Base-by-base conservation (phyloP, 2,797 vertebrate genomes). In the Crenichthys baileyi region DNA sequence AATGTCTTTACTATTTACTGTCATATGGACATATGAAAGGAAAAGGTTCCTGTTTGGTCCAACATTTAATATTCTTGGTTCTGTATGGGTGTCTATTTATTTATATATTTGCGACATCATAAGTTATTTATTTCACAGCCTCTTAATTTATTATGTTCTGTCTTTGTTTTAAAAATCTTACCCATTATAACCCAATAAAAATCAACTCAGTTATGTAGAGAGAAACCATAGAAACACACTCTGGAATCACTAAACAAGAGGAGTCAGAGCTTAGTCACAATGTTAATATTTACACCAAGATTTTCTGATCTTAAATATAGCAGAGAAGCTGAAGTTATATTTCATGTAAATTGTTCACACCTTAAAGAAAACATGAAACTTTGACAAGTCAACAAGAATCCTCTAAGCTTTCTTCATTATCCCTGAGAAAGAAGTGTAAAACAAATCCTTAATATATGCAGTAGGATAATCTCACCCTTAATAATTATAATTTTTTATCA, bases 41-140 rank as follows among this genome's bases (percentile, higher is more conserved):
- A 56, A 46, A 12, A 71, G 29, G 16, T 1, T 50, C 36, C 24
- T 31, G 9, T 77, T 56, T 68, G 56, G 65, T 68, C 72, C 13
- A 51, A 78, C n/a, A 67, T 60, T 36, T 26, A 6, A 58, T 29
- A 7, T 15, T 67, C 48, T 48, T 61, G 48, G 39, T 44, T 24
- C 70, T 46, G 39, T 5, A 2, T 13, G 4, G 36, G 16, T 36
- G 61, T 74, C 36, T 7, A 18, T 55, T 4, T 72, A 31, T 63
- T 36, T 29, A 53, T 36, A 53, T 70, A 70, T 48, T 29, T 26
- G 48, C 29, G 13, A 39, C 77, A 79, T 56, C 46, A n/a, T 0
- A 80, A 80, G 86, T 85, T 68, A 80, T 87, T 83, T 89, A 80
- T 41, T 67, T 20, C 36, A 67, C 36, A 67, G 22, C 71, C 72